phyloP scores from a whole-genome alignment of 2,113 vertebrate genomes.

The Manacus vitellinus region DNA sequence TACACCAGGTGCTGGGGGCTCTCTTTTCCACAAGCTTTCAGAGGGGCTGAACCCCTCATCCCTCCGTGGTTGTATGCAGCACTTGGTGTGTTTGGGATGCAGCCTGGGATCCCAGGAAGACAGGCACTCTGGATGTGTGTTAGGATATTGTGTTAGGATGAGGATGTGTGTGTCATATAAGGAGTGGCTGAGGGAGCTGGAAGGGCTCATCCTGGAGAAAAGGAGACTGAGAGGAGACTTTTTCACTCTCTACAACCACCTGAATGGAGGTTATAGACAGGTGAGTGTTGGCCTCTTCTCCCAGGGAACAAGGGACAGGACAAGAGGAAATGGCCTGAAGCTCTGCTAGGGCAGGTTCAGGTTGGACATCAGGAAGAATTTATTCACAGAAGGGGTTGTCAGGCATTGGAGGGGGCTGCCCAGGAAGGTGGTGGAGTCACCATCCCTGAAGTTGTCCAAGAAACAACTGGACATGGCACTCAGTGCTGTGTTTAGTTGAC shows the following conservation, averaged over 20 bases:
- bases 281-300: neutral
- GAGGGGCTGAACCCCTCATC: neutral
- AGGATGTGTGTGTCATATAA: neutral
- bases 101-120: neutral
- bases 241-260: too few species aligned
- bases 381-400: neutral
- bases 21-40: accelerated
- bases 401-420: neutral
- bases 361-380: neutral
- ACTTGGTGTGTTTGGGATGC: neutral
- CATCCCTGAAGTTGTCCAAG: neutral
- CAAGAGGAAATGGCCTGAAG: neutral
- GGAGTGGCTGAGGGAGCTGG: neutral
- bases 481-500: neutral
- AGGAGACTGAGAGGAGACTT: neutral
- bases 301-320: neutral
- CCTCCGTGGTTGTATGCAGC: neutral
- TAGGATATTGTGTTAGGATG: neutral
- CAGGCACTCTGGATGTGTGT: neutral
- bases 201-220: neutral
- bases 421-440: neutral
- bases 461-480: neutral
- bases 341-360: neutral
- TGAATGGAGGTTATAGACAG: neutral
- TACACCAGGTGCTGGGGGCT: neutral